These are phyloP conservation scores for Mythimna albipuncta DNA, from an alignment of 2,888 invertebrate genomes.

Conservation along the genomic window DNA sequence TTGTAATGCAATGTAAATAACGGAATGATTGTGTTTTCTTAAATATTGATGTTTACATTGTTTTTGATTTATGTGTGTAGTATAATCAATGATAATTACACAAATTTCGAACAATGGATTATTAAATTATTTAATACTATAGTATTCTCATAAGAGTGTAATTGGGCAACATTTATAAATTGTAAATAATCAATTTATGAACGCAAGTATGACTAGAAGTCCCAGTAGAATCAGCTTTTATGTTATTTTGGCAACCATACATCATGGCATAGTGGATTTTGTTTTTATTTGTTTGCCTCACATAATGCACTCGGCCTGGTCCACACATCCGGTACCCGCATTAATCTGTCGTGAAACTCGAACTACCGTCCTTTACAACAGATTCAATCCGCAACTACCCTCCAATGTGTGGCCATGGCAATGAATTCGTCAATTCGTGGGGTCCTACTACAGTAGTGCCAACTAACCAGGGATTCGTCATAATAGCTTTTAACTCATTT, in stretches of 20 bases:
- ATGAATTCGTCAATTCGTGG: conserved; percentile 62
- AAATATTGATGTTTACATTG: conserved; percentile 49
- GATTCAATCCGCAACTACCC: conserved; percentile 15
- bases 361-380: conserved; percentile 19
- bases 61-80: conserved; percentile 52
- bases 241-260: conserved; percentile 73
- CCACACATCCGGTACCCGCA: conserved; percentile 30
- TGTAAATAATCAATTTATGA: conserved; percentile 32
- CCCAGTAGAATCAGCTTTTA: conserved; percentile 54
- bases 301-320: conserved; percentile 76
- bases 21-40: conserved; percentile 39
- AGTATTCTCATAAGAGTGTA: conserved; percentile 24
- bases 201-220: conserved; percentile 32
- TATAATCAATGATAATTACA: conserved; percentile 40
- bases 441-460: conserved; percentile 64
- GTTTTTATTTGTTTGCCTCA: conserved; percentile 80
- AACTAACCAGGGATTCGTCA: conserved; percentile 76
- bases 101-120: conserved; percentile 48
- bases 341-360: conserved; percentile 26
- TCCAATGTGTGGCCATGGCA: conserved; percentile 52
- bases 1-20: conserved; percentile 59
- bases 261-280: conserved; percentile 67
- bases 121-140: conserved; percentile 32
- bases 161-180: conserved; percentile 1
- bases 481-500: conserved; percentile 67